A percentile compares a stretch with the other conserved stretches of the same genome.
Conservation (phyloP, 1,140 invertebrate species). For the Hyles vespertilio region DNA sequence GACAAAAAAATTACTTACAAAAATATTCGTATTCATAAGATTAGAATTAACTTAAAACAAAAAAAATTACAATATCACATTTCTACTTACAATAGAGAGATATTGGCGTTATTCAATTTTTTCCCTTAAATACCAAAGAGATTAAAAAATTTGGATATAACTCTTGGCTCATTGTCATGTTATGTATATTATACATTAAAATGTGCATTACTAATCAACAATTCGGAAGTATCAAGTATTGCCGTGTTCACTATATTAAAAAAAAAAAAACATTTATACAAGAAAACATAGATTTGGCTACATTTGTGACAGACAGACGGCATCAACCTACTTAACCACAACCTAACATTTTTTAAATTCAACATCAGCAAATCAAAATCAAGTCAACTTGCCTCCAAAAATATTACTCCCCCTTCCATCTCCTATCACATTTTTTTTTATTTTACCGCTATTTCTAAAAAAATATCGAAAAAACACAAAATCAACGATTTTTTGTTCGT, state of each 20-base stretch:
- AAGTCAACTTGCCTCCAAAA: constrained; percentile 48
- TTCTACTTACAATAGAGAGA: constrained; percentile 75
- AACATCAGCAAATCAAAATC: constrained; percentile 43
- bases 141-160: constrained; percentile 47
- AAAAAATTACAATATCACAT: constrained; percentile 73
- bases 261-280: constrained; percentile 61
- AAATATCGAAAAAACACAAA: constrained; percentile 39
- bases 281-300: constrained; percentile 61
- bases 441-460: constrained; percentile 32
- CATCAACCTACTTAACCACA: constrained; percentile 54
- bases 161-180: constrained; percentile 52
- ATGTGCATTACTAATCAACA: constrained; percentile 41
- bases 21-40: constrained; percentile 70
- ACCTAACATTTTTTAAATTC: constrained; percentile 59
- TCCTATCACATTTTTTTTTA: constrained; percentile 63
- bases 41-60: constrained; percentile 59
- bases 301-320: constrained; percentile 57
- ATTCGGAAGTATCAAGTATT: constrained; percentile 69
- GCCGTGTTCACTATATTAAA: constrained; percentile 41
- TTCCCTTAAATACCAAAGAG: constrained; percentile 50
- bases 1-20: constrained; percentile 67
- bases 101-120: constrained; percentile 24
- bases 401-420: constrained; percentile 46
- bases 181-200: constrained; percentile 47
- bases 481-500: constrained; percentile 53